Evolutionary conservation across 2,113 vertebrate species (phyloP), one percentile per base, ranked within the genome.

Genomic region (Crotalus tigris): DNA sequence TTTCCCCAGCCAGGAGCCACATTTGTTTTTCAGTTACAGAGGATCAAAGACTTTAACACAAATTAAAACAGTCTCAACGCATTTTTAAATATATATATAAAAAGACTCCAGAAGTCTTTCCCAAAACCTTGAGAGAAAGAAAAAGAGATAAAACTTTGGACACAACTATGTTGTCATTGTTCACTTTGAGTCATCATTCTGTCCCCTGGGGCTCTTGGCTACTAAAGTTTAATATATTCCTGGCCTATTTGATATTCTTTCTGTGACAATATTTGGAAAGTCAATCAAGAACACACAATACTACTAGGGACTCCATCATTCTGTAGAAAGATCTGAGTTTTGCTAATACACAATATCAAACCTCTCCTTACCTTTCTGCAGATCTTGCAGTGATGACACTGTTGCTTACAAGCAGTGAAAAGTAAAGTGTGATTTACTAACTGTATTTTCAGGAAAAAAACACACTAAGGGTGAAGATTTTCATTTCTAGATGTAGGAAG

Each of bases 261-360:
- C 64, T 91, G 64, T 91, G n/a, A 54, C 29, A 23, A 81, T 33
- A 81, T 91, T 81, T 91, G 75, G 24, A 55, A 91, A 91, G 58
- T 85, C 19, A 44, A 46, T 26, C 39, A 29, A 39, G 57, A 21
- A 5, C 54, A 58, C n/a, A 19, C 13, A 8, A 24, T 44, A 26
- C 55, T 86, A n/a, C 29, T 58, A 39, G 8, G 49, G 29, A 17
- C 61, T 55, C 54, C 55, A 54, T 39, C 33, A 85, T 91, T 7
- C 33, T 7, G 90, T 11, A 0, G 93, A 90, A 87, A 81, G 17
- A 81, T 33, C 17, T 81, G 33, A 1, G 46, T 51, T 49, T 13
- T 85, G 90, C 15, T 75, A 90, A 51, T 2, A 51, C 44, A 64
- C 24, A 51, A 29, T 26, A 55, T 33, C 44, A 24, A 13, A 24